These are phyloP conservation scores for Drosophila navojoa DNA, from an alignment of 1,140 invertebrate species.

Conservation along the genomic window DNA sequence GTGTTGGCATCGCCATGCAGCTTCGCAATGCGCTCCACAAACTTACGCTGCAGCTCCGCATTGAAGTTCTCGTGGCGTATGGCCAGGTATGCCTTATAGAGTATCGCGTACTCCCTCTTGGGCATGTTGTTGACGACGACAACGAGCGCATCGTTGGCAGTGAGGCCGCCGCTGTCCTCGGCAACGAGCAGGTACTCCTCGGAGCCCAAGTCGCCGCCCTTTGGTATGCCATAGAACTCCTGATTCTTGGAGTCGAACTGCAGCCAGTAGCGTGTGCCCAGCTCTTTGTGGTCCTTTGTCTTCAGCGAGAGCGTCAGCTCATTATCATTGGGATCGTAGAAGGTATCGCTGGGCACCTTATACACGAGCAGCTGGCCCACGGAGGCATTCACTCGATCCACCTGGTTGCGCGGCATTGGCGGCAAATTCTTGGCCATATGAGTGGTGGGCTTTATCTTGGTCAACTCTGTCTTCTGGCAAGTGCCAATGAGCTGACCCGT, in stretches of 20 bases:
- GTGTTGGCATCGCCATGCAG: slow-evolving; percentile 91
- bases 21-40: slow-evolving; percentile 90
- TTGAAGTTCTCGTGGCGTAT: slow-evolving; percentile 89
- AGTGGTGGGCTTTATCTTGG: slow-evolving; percentile 84
- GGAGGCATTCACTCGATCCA: slow-evolving; percentile 92
- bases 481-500: slow-evolving; percentile 86
- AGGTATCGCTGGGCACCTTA: slow-evolving; percentile 93
- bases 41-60: slow-evolving; percentile 89
- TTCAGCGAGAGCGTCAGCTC: slow-evolving; percentile 88
- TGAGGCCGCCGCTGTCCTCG: slow-evolving; percentile 88
- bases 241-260: slow-evolving; percentile 95
- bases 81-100: slow-evolving; percentile 92
- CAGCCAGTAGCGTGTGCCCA: slow-evolving; percentile 91
- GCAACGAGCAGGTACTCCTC: slow-evolving; percentile 91
- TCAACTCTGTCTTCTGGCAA: slow-evolving; percentile 85
- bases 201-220: slow-evolving; percentile 87
- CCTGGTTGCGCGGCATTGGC: slow-evolving; percentile 91
- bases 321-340: slow-evolving; percentile 94
- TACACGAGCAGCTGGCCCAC: slow-evolving; percentile 91
- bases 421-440: slow-evolving; percentile 87
- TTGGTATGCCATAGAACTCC: slow-evolving; percentile 94
- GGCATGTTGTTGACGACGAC: slow-evolving; percentile 88
- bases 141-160: slow-evolving; percentile 91
- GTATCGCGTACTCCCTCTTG: slow-evolving; percentile 86
- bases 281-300: slow-evolving; percentile 88